Percentiles rank a stretch among this genome's conserved stretches.
phyloP scores from a whole-genome alignment of 1,140 invertebrate species.

The Magallana angulata region DNA sequence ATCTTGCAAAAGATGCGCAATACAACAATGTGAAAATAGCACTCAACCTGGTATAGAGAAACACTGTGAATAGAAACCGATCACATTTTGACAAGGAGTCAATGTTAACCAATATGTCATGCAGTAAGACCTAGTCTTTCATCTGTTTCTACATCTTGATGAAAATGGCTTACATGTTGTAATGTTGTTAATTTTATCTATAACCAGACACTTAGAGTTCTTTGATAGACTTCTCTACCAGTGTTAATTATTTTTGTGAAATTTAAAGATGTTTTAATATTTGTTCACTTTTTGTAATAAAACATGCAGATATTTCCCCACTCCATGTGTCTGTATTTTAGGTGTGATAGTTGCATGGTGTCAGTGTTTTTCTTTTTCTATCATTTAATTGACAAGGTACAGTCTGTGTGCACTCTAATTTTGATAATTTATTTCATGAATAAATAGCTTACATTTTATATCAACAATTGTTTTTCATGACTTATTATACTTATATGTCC shows the following conservation, averaged over 20 bases:
- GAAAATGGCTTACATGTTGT: not conserved
- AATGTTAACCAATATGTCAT: no score
- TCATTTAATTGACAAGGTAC: not conserved
- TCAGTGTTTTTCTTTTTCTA: not conserved
- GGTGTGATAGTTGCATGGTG: not conserved
- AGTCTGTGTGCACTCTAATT: not conserved
- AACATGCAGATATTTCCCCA: not conserved
- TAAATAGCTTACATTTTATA: not conserved
- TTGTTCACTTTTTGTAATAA: not conserved
- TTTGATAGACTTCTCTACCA: no score
- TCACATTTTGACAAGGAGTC: no score
- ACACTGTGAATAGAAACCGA: no score
- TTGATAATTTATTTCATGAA: slow-evolving; percentile 12
- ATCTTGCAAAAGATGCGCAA: slow-evolving; percentile 9
- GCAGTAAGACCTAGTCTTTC: slow-evolving; percentile 21
- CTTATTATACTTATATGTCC: no score
- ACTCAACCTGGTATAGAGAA: not conserved
- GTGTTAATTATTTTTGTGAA: no score
- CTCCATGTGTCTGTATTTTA: not conserved
- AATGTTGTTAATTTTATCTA: no score
- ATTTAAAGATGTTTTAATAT: not conserved
- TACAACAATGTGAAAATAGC: slow-evolving; percentile 13
- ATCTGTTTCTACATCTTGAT: slow-evolving; percentile 13
- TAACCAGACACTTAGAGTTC: no score
- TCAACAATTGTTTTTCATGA: no score